Evolutionary conservation across 2,888 invertebrate species (phyloP).

Genomic region (Drosophila phalerata): DNA sequence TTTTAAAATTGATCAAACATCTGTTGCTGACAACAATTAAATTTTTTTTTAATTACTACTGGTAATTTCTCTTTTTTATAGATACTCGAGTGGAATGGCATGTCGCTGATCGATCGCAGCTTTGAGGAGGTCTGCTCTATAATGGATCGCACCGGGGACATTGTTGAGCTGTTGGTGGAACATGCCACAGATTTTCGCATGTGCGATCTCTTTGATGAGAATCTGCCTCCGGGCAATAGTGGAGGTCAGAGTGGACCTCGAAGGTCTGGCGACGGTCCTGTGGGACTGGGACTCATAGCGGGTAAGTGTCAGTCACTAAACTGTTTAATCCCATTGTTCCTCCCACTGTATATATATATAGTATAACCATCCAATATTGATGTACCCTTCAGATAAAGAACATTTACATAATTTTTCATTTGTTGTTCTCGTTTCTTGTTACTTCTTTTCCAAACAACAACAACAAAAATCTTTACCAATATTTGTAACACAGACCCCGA

Average conservation of each 20-base stretch:
- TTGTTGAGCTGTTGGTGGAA: conserved; percentile 94
- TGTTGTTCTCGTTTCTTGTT: conserved; percentile 76
- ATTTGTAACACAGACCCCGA: conserved; percentile 90
- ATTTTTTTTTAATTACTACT: background rate
- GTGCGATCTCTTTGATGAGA: conserved; percentile 90
- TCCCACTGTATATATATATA: conserved; percentile 28
- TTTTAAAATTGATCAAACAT: no score
- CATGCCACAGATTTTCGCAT: conserved; percentile 91
- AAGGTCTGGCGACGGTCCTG: conserved; percentile 85
- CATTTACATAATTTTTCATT: conserved; percentile 72
- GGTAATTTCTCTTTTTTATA: conserved; percentile 69
- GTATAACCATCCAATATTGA: conserved; percentile 20
- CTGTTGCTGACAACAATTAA: background rate
- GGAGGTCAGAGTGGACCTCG: conserved; percentile 84
- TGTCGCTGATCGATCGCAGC: conserved; percentile 94
- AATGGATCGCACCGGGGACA: conserved; percentile 94
- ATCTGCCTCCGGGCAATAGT: conserved; percentile 87
- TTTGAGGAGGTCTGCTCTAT: conserved; percentile 97
- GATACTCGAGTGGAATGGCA: conserved; percentile 97
- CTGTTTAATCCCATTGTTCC: conserved; percentile 17
- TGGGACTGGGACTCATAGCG: conserved; percentile 85
- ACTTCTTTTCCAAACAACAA: conserved; percentile 59
- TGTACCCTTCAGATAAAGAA: conserved; percentile 39
- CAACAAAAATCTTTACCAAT: background rate
- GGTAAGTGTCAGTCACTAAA: conserved; percentile 76